Conservation (phyloP, 2,797 vertebrate genomes). For the Tauraco hartlaubi region DNA sequence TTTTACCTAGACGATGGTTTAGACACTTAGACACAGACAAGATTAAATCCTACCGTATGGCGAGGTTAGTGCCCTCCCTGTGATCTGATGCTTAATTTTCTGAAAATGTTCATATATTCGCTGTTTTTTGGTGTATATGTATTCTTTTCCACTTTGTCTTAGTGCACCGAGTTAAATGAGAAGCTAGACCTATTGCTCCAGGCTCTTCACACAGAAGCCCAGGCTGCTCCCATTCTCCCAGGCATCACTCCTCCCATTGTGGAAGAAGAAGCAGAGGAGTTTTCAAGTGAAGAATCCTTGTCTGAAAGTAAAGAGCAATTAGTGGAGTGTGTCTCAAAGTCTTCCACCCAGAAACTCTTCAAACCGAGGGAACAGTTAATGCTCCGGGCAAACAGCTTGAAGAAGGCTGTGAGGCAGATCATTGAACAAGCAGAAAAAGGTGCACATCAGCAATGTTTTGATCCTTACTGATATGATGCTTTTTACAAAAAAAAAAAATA, state of each 20-base stretch:
- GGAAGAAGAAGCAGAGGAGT: conserved; percentile 86
- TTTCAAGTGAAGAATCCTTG: conserved; percentile 91
- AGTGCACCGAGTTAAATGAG: conserved; percentile 95
- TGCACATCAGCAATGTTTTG: conserved; percentile 42
- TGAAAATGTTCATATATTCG: background rate
- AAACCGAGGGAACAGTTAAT: conserved; percentile 92
- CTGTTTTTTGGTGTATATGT: background rate
- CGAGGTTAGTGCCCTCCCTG: background rate
- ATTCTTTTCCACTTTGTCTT: background rate
- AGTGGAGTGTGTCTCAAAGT: conserved; percentile 83
- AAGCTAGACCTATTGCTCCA: conserved; percentile 95
- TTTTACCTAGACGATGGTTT: background rate
- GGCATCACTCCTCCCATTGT: conserved; percentile 85
- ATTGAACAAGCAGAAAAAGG: conserved; percentile 97
- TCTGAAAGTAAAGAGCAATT: conserved; percentile 90
- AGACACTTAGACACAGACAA: background rate
- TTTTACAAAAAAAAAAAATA: too few relatives aligned
- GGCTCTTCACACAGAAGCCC: conserved; percentile 88
- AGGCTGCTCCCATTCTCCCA: conserved; percentile 75
- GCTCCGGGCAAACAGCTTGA: conserved; percentile 96
- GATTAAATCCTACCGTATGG: background rate
- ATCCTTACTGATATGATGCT: background rate
- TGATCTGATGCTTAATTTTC: background rate
- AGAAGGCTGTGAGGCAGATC: conserved; percentile 96
- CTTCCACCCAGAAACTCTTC: conserved; percentile 82